Evolutionary conservation across 2,888 invertebrate genomes (phyloP).

Genomic region (Eurois occulta): DNA sequence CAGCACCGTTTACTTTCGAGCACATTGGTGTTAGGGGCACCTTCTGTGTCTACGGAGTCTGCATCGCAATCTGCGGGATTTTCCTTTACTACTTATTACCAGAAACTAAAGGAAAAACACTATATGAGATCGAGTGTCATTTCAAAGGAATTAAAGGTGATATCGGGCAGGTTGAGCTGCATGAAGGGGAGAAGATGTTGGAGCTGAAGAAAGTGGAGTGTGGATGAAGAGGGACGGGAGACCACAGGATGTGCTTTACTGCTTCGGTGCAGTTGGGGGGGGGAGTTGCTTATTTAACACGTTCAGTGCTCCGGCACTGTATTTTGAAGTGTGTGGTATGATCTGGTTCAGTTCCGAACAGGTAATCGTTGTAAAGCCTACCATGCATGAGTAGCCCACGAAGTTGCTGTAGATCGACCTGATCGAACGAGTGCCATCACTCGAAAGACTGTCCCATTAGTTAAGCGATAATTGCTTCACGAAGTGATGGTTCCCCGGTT

Average conservation of each 20-base stretch:
- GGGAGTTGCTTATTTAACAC: slow-evolving; percentile 53
- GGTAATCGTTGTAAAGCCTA: not conserved
- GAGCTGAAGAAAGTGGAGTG: slow-evolving; percentile 83
- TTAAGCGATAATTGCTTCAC: not conserved
- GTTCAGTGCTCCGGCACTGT: slow-evolving; percentile 41
- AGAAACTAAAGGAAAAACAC: slow-evolving; percentile 92
- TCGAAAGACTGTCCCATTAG: not conserved
- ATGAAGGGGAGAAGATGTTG: slow-evolving; percentile 83
- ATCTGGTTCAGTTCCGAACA: not conserved
- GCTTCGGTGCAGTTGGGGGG: slow-evolving; percentile 66
- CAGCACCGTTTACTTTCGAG: slow-evolving; percentile 90
- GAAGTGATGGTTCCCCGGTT: not conserved
- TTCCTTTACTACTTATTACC: slow-evolving; percentile 91
- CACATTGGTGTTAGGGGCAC: slow-evolving; percentile 90
- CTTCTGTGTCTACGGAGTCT: slow-evolving; percentile 91
- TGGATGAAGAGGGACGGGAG: slow-evolving; percentile 75
- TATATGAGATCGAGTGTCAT: slow-evolving; percentile 92
- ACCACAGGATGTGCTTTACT: slow-evolving; percentile 78
- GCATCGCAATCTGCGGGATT: slow-evolving; percentile 89
- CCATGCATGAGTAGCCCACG: not conserved
- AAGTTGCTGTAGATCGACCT: not conserved
- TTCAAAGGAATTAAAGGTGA: slow-evolving; percentile 81
- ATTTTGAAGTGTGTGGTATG: not conserved
- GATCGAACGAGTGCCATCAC: not conserved
- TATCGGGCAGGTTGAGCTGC: slow-evolving; percentile 52